Evolutionary conservation across 2,888 invertebrate genomes (phyloP).

Genomic region (Drosophila barbarae): DNA sequence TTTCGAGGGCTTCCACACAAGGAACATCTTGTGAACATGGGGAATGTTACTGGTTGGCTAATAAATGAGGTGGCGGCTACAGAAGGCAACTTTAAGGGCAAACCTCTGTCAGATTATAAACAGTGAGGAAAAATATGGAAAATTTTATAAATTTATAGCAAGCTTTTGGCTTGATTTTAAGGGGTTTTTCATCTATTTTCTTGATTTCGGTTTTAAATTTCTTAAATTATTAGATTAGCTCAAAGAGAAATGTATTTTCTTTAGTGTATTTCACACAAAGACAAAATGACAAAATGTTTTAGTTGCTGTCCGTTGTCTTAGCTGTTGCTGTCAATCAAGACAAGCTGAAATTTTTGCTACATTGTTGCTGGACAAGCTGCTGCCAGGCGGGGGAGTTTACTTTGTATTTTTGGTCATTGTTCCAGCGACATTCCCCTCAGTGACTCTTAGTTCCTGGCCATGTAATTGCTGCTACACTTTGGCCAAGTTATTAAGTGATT

Average conservation of each 20-base stretch:
- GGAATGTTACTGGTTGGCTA: constrained; percentile 37
- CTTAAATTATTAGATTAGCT: no score
- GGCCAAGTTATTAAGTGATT: constrained; percentile 67
- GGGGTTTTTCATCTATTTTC: neutral
- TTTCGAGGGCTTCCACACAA: constrained; percentile 17
- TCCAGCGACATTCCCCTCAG: constrained; percentile 3
- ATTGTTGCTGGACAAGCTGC: constrained; percentile 59
- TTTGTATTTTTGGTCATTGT: constrained; percentile 32
- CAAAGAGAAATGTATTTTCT: neutral
- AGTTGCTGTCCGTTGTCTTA: constrained; percentile 36
- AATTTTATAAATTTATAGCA: neutral
- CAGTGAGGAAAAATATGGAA: constrained; percentile 3
- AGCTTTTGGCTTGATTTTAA: neutral
- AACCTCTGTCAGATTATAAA: neutral
- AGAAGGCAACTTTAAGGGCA: constrained; percentile 22
- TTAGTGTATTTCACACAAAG: constrained; percentile 15
- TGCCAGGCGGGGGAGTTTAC: constrained; percentile 42
- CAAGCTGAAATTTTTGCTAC: constrained; percentile 58
- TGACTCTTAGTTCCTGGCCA: constrained; percentile 18
- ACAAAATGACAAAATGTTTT: constrained; percentile 21
- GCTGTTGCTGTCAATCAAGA: constrained; percentile 65
- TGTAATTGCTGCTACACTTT: constrained; percentile 65
- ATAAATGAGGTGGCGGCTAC: constrained; percentile 62
- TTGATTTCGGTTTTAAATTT: no score
- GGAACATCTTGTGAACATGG: constrained; percentile 26